These are phyloP conservation scores for Drosophila quasianomalipes DNA, from an alignment of 2,888 invertebrate species.

Conservation along the genomic window DNA sequence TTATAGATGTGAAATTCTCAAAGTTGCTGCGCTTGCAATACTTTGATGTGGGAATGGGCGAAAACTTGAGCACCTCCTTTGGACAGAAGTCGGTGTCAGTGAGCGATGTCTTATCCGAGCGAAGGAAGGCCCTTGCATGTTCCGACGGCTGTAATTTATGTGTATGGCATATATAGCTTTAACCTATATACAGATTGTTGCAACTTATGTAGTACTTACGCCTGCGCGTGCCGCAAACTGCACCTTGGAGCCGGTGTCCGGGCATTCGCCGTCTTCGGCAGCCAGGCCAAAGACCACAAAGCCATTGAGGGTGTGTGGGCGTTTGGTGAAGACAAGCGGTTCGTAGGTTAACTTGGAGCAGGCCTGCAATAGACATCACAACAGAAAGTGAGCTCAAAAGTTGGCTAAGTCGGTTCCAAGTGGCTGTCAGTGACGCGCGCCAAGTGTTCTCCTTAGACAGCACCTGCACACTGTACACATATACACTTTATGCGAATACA, in stretches of 20 bases:
- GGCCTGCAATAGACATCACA: conserved; percentile 68
- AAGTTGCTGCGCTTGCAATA: conserved; percentile 85
- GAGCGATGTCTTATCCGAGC: conserved; percentile 81
- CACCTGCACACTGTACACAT: conserved; percentile 22
- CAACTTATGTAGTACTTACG: conserved; percentile 68
- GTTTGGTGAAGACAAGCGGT: conserved; percentile 84
- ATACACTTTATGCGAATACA: conserved; percentile 20
- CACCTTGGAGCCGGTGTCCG: conserved; percentile 79
- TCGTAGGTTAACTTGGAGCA: conserved; percentile 83
- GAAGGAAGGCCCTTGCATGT: conserved; percentile 82
- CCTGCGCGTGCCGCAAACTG: conserved; percentile 82
- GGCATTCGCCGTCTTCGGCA: conserved; percentile 75
- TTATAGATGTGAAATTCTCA: conserved; percentile 84
- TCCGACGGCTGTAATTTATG: conserved; percentile 79
- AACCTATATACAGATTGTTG: background rate
- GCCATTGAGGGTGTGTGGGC: conserved; percentile 83
- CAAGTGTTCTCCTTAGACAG: conserved; percentile 54
- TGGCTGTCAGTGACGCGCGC: conserved; percentile 29
- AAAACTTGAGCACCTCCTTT: conserved; percentile 84
- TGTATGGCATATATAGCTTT: background rate
- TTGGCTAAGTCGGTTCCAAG: conserved; percentile 35
- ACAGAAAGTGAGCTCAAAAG: conserved; percentile 20
- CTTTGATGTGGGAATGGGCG: conserved; percentile 84
- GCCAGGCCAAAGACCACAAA: conserved; percentile 82
- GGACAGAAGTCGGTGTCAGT: conserved; percentile 84